Conservation (phyloP, 2,888 invertebrate species). For the Stegophylla sp. region DNA sequence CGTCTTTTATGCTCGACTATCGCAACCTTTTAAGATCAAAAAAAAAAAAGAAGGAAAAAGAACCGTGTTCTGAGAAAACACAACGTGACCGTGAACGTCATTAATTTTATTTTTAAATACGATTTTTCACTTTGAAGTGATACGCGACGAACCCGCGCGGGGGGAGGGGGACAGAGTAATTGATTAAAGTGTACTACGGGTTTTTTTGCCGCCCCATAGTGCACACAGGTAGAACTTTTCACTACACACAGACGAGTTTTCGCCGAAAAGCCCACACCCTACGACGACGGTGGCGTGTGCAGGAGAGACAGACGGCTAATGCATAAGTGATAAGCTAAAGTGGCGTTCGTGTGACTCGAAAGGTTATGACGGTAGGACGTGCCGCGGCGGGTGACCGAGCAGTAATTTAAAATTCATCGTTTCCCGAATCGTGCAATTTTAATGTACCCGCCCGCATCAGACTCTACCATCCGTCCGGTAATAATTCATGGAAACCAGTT, state of each 20-base stretch:
- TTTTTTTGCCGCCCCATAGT: too few species aligned
- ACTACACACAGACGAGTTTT: background rate
- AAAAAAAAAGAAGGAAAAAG: background rate
- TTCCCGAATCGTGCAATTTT: conserved; percentile 15
- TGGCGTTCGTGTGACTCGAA: conserved; percentile 31
- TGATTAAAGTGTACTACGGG: too few species aligned
- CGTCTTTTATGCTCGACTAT: conserved; percentile 38
- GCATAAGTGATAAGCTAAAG: conserved; percentile 43
- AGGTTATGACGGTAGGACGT: background rate
- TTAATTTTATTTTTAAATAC: conserved; percentile 16
- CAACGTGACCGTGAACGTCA: background rate
- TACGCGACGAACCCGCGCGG: background rate
- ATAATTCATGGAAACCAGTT: conserved; percentile 32
- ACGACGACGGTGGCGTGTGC: background rate
- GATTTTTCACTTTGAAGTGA: conserved; percentile 7
- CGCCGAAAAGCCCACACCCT: background rate
- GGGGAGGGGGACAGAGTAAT: too few species aligned
- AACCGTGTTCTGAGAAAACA: background rate
- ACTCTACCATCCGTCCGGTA: background rate
- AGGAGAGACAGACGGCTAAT: background rate
- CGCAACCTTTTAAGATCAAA: conserved; percentile 38
- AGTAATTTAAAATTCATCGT: conserved; percentile 44
- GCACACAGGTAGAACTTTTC: background rate
- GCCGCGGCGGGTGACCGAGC: background rate
- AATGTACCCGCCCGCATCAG: background rate